Evolutionary conservation across 2,888 invertebrate species (phyloP), one percentile per base, ranked within the genome.

Genomic region (Bedellia somnulentella): DNA sequence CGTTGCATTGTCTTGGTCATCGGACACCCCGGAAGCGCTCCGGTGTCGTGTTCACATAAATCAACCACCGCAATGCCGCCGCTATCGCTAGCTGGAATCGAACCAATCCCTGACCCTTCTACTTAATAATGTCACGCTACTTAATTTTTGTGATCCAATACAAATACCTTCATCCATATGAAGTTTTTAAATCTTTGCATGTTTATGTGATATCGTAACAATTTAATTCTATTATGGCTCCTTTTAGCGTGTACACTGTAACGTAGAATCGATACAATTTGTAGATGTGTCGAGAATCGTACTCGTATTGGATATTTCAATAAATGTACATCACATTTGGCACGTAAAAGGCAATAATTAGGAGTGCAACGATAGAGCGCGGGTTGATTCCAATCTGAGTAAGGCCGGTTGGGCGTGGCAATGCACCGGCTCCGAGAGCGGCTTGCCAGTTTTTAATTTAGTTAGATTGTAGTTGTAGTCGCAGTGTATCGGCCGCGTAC

Each of bases 21-120:
- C 55, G 53, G 57, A 61, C 57, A 62, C 63, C 55, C 51, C 67
- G 70, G 68, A 71, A 68, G 66, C 57, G 60, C 63, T 64, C 52
- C 51, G 52, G 52, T 64, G 62, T 64, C 66, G 53, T 54, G 52
- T 44, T 45, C 46, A 49, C 57, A 64, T 70, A 71, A 70, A 70
- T 70, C 67, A 68, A 57, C 49, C 53, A 52, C 57, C 55, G 47
- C 53, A 57, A 56, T 57, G 60, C 66, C 61, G 55, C 49, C 50
- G 50, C 57, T 55, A 17, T 13, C 41, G 40, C 44, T 49, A n/a
- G n/a, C n/a, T n/a, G n/a, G n/a, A n/a, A n/a, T n/a, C 48, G 28
- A 24, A 27, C 24, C 18, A 21, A 22, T 52, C 46, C 57, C 54
- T 57, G 62, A 61, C 63, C 58, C 59, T 52, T 49, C 52, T 62